These are phyloP conservation scores for Alfaro cultratus DNA, from an alignment of 2,797 vertebrate genomes.

Conservation along the genomic window DNA sequence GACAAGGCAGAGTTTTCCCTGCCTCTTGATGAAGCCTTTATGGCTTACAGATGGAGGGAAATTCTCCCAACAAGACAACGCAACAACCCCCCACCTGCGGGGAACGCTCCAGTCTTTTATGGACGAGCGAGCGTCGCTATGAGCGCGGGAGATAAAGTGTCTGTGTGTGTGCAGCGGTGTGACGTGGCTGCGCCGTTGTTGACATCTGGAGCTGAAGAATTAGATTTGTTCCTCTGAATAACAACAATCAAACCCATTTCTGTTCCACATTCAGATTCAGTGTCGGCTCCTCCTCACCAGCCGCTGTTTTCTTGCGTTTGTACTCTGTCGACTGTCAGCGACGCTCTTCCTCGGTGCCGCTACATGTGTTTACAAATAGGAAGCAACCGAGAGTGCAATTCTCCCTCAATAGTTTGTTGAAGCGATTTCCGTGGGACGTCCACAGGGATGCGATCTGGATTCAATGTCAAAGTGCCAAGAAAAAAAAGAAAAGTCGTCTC, in stretches of 20 bases:
- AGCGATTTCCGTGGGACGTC: conserved; percentile 25
- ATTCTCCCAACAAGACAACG: conserved; percentile 40
- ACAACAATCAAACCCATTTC: conserved; percentile 38
- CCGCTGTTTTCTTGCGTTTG: conserved; percentile 55
- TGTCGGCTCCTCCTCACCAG: conserved; percentile 40
- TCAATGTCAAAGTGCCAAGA: neutral
- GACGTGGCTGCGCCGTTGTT: conserved; percentile 23
- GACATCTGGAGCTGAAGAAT: conserved; percentile 54
- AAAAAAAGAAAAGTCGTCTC: neutral
- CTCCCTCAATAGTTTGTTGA: neutral
- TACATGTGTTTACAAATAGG: conserved; percentile 34
- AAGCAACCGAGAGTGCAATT: neutral
- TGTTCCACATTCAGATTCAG: conserved; percentile 58
- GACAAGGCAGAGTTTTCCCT: conserved; percentile 59
- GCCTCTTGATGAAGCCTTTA: conserved; percentile 56
- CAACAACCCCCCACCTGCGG: conserved; percentile 13
- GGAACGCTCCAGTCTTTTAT: conserved; percentile 52
- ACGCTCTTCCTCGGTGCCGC: conserved; percentile 20
- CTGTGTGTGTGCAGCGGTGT: conserved; percentile 5
- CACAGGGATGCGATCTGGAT: conserved; percentile 1
- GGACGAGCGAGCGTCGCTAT: neutral
- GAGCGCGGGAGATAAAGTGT: neutral
- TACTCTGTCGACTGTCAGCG: conserved; percentile 60
- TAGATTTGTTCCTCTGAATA: conserved; percentile 52
- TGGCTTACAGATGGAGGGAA: conserved; percentile 55